A percentile compares a stretch with the other conserved stretches of the same genome.
Evolutionary conservation across 2,113 vertebrate species (phyloP).

Genomic region (Onychorhynchus coronatus): DNA sequence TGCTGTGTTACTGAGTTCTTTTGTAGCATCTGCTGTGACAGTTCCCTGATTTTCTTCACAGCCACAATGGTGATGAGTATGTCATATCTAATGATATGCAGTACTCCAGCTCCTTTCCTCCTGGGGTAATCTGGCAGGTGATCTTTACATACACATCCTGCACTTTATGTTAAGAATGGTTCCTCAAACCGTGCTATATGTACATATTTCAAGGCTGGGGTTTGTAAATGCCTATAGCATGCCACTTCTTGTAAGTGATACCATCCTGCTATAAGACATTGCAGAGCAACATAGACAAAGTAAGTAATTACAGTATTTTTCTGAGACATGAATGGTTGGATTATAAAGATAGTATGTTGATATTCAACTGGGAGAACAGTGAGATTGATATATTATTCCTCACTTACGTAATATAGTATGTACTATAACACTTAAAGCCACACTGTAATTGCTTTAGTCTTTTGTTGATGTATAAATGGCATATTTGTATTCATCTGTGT

Average conservation of each 20-base stretch:
- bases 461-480: slow-evolving; percentile 6
- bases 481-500: slow-evolving; percentile 18
- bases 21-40: neutral
- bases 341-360: neutral
- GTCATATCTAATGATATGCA: neutral
- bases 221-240: neutral
- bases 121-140: neutral
- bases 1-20: neutral
- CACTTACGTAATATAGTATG: neutral
- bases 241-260: neutral
- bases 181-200: neutral
- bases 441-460: slow-evolving; percentile 1
- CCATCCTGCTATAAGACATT: neutral
- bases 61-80: neutral
- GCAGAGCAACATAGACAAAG: neutral
- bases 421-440: neutral
- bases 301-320: neutral
- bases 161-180: neutral
- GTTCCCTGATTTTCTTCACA: neutral
- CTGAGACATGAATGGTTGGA: neutral
- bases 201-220: neutral
- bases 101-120: neutral
- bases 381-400: slow-evolving; percentile 37
- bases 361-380: neutral
- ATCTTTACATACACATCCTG: neutral